Conservation (phyloP, 1,140 invertebrate genomes). For the Bombus affinis region DNA sequence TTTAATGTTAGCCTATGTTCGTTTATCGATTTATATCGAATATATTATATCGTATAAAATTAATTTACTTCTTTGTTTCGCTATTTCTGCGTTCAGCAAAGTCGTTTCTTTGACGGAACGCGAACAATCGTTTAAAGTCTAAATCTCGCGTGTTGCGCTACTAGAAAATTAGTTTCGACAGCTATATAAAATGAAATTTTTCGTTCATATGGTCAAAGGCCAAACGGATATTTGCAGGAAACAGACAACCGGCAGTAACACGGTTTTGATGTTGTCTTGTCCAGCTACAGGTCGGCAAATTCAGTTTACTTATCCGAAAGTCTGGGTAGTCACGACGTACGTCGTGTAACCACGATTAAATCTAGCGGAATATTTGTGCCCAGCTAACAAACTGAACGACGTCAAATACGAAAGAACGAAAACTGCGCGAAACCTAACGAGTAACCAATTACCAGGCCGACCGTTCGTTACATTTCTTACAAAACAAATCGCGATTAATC, state of each 20-base stretch:
- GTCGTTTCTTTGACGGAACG: background rate
- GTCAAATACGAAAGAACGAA: slow-evolving; percentile 15
- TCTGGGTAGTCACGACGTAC: slow-evolving; percentile 67
- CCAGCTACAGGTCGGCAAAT: slow-evolving; percentile 66
- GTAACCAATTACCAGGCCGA: background rate
- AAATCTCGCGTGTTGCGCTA: background rate
- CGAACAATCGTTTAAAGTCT: background rate
- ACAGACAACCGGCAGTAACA: slow-evolving; percentile 46
- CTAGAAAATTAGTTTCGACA: background rate
- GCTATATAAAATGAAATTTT: slow-evolving; percentile 1
- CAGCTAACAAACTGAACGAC: slow-evolving; percentile 68
- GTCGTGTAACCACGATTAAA: slow-evolving; percentile 77
- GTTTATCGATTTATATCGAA: too few species aligned
- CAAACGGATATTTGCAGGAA: slow-evolving; percentile 52
- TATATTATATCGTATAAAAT: background rate
- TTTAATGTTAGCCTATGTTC: too few species aligned
- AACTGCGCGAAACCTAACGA: background rate
- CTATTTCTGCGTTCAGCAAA: background rate
- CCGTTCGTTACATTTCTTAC: slow-evolving; percentile 4
- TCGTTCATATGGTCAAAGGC: slow-evolving; percentile 27
- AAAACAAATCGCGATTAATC: background rate
- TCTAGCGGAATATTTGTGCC: slow-evolving; percentile 75
- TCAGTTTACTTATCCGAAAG: slow-evolving; percentile 79
- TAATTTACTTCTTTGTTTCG: background rate
- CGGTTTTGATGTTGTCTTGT: slow-evolving; percentile 47